Conservation (phyloP, 92 coral and sea anemone species). For the Epizoanthus stellaris region DNA sequence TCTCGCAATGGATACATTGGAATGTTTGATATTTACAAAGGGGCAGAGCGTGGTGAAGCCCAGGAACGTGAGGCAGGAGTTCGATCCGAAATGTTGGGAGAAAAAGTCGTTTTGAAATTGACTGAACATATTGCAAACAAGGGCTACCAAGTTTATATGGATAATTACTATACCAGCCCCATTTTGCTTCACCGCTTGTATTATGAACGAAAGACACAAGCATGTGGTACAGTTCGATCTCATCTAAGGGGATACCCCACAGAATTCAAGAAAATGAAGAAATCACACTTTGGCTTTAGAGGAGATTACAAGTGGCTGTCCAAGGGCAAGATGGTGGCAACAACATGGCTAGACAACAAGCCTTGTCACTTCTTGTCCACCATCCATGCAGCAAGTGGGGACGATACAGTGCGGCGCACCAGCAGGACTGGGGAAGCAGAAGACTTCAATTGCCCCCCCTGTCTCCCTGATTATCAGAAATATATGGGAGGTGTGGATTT, state of each 20-base stretch:
- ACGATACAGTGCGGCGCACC: neutral
- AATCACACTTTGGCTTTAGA: too few relatives aligned
- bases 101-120: neutral
- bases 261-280: too few relatives aligned
- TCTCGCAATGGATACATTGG: conserved; percentile 20
- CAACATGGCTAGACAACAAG: neutral
- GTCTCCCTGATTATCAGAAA: too few relatives aligned
- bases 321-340: too few relatives aligned
- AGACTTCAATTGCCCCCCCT: neutral
- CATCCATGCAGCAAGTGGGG: neutral
- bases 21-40: neutral
- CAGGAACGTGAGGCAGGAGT: too few relatives aligned
- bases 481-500: too few relatives aligned
- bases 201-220: neutral
- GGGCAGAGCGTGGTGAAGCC: conserved; percentile 8
- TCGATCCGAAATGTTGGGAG: neutral
- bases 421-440: neutral
- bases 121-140: conserved; percentile 20
- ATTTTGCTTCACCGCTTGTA: neutral
- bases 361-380: too few relatives aligned
- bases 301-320: too few relatives aligned
- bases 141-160: conserved; percentile 33
- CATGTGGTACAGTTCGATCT: neutral
- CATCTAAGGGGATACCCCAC: neutral
- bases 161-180: conserved; percentile 9